A percentile compares a stretch with the other conserved stretches of the same genome.
These are phyloP conservation scores for Caenorhabditis afra DNA, from an alignment of 2,888 invertebrate genomes.

Conservation along the genomic window DNA sequence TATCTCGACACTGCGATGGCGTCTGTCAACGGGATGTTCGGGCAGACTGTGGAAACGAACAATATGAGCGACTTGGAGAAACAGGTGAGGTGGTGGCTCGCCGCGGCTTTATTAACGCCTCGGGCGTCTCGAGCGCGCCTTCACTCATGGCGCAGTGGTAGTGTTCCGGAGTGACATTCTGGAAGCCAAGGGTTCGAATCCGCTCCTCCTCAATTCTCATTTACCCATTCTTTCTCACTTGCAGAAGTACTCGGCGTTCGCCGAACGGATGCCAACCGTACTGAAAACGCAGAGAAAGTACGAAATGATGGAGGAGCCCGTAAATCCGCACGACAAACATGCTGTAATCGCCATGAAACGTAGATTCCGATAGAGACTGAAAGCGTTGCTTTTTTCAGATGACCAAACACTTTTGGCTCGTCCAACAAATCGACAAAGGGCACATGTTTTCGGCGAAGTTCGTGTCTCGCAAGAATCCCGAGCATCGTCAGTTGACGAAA, in stretches of 20 bases:
- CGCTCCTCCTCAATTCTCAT: too few species aligned
- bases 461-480: constrained; percentile 29
- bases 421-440: constrained; percentile 33
- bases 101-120: too few species aligned
- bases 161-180: too few species aligned
- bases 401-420: constrained; percentile 19
- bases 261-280: background rate
- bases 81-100: background rate
- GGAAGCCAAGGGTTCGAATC: too few species aligned
- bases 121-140: too few species aligned
- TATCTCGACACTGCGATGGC: constrained; percentile 17
- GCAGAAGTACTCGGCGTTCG: constrained; percentile 21
- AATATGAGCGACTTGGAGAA: background rate
- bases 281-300: constrained; percentile 9
- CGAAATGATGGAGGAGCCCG: constrained; percentile 25
- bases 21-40: background rate
- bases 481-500: too few species aligned
- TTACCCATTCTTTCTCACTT: too few species aligned
- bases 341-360: too few species aligned
- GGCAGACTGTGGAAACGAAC: background rate
- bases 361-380: too few species aligned
- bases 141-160: too few species aligned
- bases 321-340: background rate
- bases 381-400: too few species aligned
- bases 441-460: constrained; percentile 28